A percentile compares a stretch with the other conserved stretches of the same genome.
Conservation (phyloP, 2,888 invertebrate species). For the Leptopilina drosophilae region DNA sequence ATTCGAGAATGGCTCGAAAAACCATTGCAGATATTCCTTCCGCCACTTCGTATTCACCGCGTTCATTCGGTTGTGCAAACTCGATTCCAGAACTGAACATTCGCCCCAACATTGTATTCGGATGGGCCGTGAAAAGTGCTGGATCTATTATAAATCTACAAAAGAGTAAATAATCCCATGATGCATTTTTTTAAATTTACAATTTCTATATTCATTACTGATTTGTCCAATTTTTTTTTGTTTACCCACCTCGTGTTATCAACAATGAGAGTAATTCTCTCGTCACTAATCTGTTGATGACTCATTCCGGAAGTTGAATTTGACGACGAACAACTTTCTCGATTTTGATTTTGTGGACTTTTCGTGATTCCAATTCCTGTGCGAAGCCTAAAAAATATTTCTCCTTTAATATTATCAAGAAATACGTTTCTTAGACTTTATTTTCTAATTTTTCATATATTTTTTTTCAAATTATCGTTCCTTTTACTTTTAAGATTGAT, state of each 20-base stretch:
- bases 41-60: slow-evolving; percentile 98
- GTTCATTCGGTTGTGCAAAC: slow-evolving; percentile 95
- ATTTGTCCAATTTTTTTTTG: not conserved
- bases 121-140: slow-evolving; percentile 93
- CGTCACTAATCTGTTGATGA: slow-evolving; percentile 80
- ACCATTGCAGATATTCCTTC: slow-evolving; percentile 97
- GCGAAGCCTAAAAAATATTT: slow-evolving; percentile 64
- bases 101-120: slow-evolving; percentile 99
- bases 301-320: slow-evolving; percentile 76
- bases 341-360: slow-evolving; percentile 68
- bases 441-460: not conserved
- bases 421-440: not conserved
- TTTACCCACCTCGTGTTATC: slow-evolving; percentile 87
- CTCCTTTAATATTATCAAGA: not conserved
- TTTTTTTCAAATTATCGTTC: slow-evolving; percentile 4
- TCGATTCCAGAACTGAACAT: slow-evolving; percentile 97
- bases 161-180: not conserved
- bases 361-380: slow-evolving; percentile 69
- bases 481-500: slow-evolving; percentile 22
- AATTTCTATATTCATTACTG: not conserved
- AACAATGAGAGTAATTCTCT: slow-evolving; percentile 94
- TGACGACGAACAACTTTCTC: slow-evolving; percentile 67
- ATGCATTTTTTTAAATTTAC: no score
- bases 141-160: slow-evolving; percentile 91
- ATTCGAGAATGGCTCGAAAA: slow-evolving; percentile 96